Evolutionary conservation across 2,797 vertebrate species (phyloP), one percentile per base, ranked within the genome.

Genomic region (Dendrocincla tyrannina): DNA sequence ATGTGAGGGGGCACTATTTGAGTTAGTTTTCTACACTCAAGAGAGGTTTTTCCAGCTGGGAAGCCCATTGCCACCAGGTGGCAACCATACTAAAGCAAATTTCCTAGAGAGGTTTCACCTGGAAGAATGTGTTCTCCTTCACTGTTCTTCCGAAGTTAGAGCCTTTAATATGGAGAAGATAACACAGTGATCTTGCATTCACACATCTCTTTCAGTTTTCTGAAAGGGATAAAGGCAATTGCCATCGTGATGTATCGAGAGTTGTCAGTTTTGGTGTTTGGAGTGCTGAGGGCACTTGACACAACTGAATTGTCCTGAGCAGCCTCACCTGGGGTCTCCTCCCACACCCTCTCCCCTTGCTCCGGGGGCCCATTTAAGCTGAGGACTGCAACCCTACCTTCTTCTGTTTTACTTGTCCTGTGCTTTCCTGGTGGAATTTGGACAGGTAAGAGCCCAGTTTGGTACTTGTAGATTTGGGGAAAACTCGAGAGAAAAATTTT

Each of bases 1-100:
- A 16, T 4, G 7, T 28, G 35, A 42, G 17, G 15, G 12, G 50
- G 17, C 67, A 30, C 13, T 23, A 14, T 33, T 1, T 28, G 19
- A 44, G 33, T 2, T 23, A 2, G 4, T 37, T 63, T 69, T 41
- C 47, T 47, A n/a, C 59, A 4, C 11, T 25, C 56, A 0, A 18
- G n/a, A 73, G 9, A 66, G 4, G 6, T 30, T 64, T 88, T 82
- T 53, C 52, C 63, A 18, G 11, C 18, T 1, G 23, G 4, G 41
- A 60, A 88, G 7, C 17, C 49, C 56, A 4, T 10, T 15, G 85
- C 93, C 95, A 92, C 89, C 56, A 95, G 93, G 22, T 95, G 95
- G 96, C 94, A 91, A 92, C 49, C 23, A 18, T 3, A 85, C n/a
- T 23, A 44, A 85, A 60, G 72, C 49, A 30, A 59, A 68, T 46